Evolutionary conservation across 2,888 invertebrate genomes (phyloP).

Genomic region (Chymomyza caudatula): DNA sequence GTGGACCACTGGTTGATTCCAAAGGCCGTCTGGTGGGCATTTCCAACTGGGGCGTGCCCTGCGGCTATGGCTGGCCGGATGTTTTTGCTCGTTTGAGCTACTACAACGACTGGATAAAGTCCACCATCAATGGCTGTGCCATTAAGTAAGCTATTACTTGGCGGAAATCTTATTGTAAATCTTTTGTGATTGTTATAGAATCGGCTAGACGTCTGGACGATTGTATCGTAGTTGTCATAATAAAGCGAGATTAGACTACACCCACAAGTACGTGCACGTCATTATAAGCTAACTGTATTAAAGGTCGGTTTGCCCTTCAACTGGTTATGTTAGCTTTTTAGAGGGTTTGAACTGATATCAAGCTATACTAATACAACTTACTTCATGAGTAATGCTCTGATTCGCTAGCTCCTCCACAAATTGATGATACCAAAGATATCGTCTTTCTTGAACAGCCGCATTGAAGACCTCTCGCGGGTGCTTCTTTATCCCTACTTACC

Average conservation of each 20-base stretch:
- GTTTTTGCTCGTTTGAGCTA: conserved; percentile 71
- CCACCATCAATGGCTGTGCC: conserved; percentile 67
- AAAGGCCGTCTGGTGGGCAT: conserved; percentile 72
- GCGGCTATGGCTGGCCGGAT: conserved; percentile 75
- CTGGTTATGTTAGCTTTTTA: background rate
- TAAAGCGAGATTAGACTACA: conserved; percentile 21
- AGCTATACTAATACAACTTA: too few species aligned
- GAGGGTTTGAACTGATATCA: background rate
- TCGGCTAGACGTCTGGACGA: conserved; percentile 45
- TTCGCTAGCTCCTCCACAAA: too few species aligned
- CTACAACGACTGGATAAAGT: conserved; percentile 73
- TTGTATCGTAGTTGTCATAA: conserved; percentile 20
- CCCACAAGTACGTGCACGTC: background rate
- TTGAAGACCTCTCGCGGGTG: too few species aligned
- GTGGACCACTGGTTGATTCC: conserved; percentile 72
- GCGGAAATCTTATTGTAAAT: conserved; percentile 17
- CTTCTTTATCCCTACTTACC: too few species aligned
- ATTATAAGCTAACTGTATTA: background rate
- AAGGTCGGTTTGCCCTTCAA: background rate
- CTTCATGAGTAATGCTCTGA: too few species aligned
- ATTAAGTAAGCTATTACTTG: conserved; percentile 11
- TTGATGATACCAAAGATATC: too few species aligned
- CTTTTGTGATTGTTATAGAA: conserved; percentile 21
- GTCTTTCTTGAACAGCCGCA: too few species aligned
- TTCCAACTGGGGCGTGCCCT: conserved; percentile 76